Evolutionary conservation across 2,113 vertebrate genomes (phyloP).

Genomic region (Erpornis zantholeuca): DNA sequence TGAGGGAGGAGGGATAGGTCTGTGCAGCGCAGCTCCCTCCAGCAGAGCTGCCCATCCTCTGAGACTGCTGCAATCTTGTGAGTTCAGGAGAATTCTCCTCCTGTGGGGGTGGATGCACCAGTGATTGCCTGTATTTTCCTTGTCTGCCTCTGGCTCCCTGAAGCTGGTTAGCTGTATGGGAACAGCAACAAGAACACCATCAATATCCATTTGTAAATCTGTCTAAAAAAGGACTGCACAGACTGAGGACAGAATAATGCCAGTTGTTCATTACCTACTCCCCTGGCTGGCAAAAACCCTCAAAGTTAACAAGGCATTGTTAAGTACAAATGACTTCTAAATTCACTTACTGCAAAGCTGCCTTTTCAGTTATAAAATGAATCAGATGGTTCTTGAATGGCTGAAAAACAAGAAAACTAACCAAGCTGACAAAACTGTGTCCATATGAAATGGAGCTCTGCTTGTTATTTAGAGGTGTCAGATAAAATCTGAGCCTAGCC

Average conservation of each 20-base stretch:
- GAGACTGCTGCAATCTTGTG: rapidly evolving
- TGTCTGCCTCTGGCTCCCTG: neutral
- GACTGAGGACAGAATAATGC: neutral
- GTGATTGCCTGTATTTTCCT: neutral
- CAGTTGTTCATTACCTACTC: neutral
- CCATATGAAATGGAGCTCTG: neutral
- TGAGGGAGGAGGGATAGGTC: neutral
- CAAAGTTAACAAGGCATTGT: neutral
- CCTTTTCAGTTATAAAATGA: neutral
- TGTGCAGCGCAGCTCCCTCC: neutral
- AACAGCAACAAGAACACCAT: neutral
- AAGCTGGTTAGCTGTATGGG: neutral
- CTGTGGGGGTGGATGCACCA: neutral
- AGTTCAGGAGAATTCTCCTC: neutral
- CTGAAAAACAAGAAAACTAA: neutral
- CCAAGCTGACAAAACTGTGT: neutral
- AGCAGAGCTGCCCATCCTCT: neutral
- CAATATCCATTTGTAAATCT: neutral
- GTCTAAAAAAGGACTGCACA: neutral
- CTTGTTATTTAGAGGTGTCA: neutral
- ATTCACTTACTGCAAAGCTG: constrained; percentile 17
- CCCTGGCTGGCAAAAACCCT: neutral
- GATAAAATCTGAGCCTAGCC: neutral
- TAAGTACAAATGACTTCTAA: constrained; percentile 10
- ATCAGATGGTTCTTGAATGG: neutral